Conservation (phyloP, 2,888 invertebrate genomes). For the Platycnemis pennipes region DNA sequence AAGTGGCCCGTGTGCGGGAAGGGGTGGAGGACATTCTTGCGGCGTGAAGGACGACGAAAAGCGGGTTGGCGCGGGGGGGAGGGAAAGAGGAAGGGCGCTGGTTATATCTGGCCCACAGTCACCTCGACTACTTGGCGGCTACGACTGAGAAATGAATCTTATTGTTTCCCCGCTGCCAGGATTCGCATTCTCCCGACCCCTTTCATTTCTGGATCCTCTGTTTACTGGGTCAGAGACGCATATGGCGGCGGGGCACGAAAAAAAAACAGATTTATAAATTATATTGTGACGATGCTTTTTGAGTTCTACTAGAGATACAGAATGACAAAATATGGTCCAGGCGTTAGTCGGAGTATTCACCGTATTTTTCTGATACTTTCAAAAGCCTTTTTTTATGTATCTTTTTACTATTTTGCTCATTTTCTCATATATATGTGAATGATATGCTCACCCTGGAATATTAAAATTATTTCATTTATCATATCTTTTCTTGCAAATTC, state of each 20-base stretch:
- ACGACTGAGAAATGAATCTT: background rate
- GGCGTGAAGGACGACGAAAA: background rate
- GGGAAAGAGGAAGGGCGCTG: background rate
- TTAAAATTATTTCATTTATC: too few species aligned
- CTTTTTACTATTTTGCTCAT: too few species aligned
- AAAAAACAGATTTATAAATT: background rate
- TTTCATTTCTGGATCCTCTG: background rate
- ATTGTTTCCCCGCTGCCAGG: background rate
- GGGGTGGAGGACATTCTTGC: background rate
- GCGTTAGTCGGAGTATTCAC: too few species aligned
- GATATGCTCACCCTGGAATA: too few species aligned
- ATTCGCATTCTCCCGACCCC: background rate
- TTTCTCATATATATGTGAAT: too few species aligned
- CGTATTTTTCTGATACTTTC: too few species aligned
- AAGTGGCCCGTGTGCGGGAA: background rate
- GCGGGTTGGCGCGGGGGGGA: background rate
- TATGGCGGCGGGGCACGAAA: background rate
- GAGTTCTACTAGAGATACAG: too few species aligned
- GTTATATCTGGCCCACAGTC: constrained; percentile 22
- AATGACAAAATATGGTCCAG: too few species aligned
- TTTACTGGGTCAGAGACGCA: background rate
- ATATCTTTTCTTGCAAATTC: too few species aligned
- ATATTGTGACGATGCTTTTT: background rate
- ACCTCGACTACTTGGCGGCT: background rate
- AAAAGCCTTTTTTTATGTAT: too few species aligned